Evolutionary conservation across 1,140 invertebrate genomes (phyloP), one percentile per base, ranked within the genome.

Genomic region (Drosophila prosaltans): DNA sequence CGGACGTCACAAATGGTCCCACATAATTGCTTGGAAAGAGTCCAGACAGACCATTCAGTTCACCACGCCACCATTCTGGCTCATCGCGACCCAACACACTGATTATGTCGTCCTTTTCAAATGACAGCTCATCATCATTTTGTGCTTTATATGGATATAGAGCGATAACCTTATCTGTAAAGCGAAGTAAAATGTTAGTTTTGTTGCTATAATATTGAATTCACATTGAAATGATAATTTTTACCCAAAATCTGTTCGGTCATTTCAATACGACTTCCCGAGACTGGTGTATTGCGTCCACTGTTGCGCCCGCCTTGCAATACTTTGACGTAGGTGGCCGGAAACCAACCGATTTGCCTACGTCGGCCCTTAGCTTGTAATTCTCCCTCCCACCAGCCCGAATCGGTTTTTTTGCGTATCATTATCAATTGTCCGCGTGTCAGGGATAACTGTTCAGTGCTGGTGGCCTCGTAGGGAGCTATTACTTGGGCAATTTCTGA

Each of bases 381-480:
- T 93, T 99, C 99, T 55, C 99, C 99, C 94, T 99, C 98, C 99
- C 99, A 99, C 98, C 98, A 99, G 24, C 98, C 98, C 74, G 97
- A 97, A 63, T 97, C 95, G 7, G 97, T 97, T 92, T 99, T 99
- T 93, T 99, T 99, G 10, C 98, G 94, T 11, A 99, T 97, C 94
- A 98, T 97, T 57, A 99, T 96, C 55, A 99, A 93, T 85, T 99
- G 98, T n/a, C 98, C 98, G 72, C 97, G 95, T 81, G 96, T 95
- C 7, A 99, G 93, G 62, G 96, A 96, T 10, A 99, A 93, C 92
- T 99, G 98, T 90, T 99, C 98, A 0, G 95, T 91, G 88, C 98
- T 98, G 3, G 96, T 97, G 1, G 97, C 96, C 92, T 96, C 95
- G 90, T 98, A 98, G 1, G 97, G 95, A 9, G 97, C 97, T 67